phyloP scores from a whole-genome alignment of 2,888 invertebrate species.

The Dasypolia templi region DNA sequence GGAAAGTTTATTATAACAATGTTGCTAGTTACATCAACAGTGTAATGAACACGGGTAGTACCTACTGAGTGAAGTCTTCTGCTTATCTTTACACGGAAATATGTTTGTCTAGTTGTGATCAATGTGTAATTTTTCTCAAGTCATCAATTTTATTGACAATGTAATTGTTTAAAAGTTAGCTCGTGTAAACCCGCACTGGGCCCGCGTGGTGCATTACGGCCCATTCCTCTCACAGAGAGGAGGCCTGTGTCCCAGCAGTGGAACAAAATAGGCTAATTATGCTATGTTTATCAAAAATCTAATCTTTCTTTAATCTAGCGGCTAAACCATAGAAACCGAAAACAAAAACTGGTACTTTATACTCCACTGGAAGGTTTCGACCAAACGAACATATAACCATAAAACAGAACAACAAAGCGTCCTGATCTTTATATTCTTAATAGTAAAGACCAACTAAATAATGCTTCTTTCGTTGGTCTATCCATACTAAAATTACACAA shows the following conservation, averaged over 20 bases:
- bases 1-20: slow-evolving; percentile 47
- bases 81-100: not conserved
- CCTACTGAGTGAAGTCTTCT: not conserved
- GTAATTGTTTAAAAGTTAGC: no score
- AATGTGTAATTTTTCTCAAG: not conserved
- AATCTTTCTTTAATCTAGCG: not conserved
- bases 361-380: not conserved
- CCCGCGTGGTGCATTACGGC: no score
- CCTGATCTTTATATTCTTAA: not conserved
- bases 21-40: slow-evolving; percentile 27
- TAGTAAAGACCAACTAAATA: not conserved
- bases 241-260: no score
- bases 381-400: not conserved
- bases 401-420: not conserved
- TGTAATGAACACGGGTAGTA: slow-evolving; percentile 41
- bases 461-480: no score
- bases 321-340: not conserved
- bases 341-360: not conserved
- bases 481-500: not conserved
- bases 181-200: no score
- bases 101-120: not conserved
- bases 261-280: no score
- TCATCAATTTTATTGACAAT: not conserved
- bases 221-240: no score
- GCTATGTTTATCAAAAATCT: no score